Base-by-base conservation (phyloP, 2,797 vertebrate genomes). In the Leptodactylus fallax region DNA sequence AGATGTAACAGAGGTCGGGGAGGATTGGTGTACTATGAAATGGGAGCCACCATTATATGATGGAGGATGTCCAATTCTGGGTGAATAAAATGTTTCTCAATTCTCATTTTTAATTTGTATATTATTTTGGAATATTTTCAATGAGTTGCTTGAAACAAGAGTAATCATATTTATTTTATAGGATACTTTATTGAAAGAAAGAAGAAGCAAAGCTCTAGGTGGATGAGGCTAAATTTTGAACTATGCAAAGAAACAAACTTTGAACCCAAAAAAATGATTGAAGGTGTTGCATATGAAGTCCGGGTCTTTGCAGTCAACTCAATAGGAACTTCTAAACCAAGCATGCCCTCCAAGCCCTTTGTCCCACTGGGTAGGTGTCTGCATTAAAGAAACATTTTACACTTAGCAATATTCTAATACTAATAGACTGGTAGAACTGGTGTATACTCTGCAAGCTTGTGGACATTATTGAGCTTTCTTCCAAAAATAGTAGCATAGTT, bases 191-290 rank as follows among this genome's bases (percentile, higher is more conserved):
- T 99, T 85, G 98, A 99, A 93, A 97, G 98, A 87, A 99, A 99
- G 91, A 99, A 99, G 95, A 99, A 99, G 84, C 98, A 99, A 93
- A 99, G 98, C 90, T 99, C 98, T 88, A 96, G 98, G 56, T 99
- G 98, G 98, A 99, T 99, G 98, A 96, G 98, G 86, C 85, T 99
- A 90, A 99, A 99, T 93, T 99, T 99, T 92, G 98, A 99, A 92
- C 95, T 99, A 88, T 97, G 96, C 91, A 99, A 99, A 93, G 98
- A 99, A 94, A 97, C 95, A 60, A 93, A 92, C 45, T 99, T 98
- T 89, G 98, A 99, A 90, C 98, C 97, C 85, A 99, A 98, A 95
- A 99, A 99, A 94, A 99, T 99, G 98, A 99, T 99, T 92, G 98
- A 99, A 93, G 98, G 98, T 1, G 97, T 99, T 88, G 97, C 98